Base-by-base conservation (phyloP, 2,797 vertebrate species). In the Galago senegalensis region DNA sequence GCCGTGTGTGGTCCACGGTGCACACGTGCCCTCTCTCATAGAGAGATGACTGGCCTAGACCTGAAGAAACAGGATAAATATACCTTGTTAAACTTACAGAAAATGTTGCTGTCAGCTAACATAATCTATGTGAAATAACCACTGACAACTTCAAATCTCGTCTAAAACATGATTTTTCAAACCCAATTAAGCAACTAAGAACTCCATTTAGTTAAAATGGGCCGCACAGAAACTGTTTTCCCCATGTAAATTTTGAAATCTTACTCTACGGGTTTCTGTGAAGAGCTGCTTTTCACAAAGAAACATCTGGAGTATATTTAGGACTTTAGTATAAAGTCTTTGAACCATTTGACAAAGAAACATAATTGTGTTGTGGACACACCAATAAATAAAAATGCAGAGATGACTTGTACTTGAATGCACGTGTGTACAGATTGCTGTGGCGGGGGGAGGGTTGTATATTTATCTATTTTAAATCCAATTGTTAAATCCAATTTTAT, bases 201-300 rank as follows among this genome's bases (percentile, higher is more conserved):
- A 87, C 20, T 60, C 84, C 1, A 34, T 60, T 63, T 34, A 9
- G 21, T n/a, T 67, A 37, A 92, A 86, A 77, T 72, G 20, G 1
- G 67, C 27, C 86, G n/a, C 46, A 37, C 1, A 72, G 49, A 95
- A 83, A 94, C 31, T 56, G 27, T 12, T 77, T 87, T 95, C 20
- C 7, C 63, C 20, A 69, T 63, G 61, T 63, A 61, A 23, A 91
- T 58, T 96, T 92, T 69, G 17, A 58, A 91, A 94, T 87, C 91
- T 93, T 77, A 9, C 29, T 92, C 37, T 75, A 20, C 40, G n/a
- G 18, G 25, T 4, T 89, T 91, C 53, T 46, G 8, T 69, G 27
- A 65, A 49, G 16, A 77, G n/a, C 2, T 89, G 7, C 14, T 70
- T 92, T 95, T 83, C 37, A 88, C 27, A 94, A 58, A 81, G 25